Evolutionary conservation across 2,113 vertebrate species (phyloP).

Genomic region (Notiomystis cincta): DNA sequence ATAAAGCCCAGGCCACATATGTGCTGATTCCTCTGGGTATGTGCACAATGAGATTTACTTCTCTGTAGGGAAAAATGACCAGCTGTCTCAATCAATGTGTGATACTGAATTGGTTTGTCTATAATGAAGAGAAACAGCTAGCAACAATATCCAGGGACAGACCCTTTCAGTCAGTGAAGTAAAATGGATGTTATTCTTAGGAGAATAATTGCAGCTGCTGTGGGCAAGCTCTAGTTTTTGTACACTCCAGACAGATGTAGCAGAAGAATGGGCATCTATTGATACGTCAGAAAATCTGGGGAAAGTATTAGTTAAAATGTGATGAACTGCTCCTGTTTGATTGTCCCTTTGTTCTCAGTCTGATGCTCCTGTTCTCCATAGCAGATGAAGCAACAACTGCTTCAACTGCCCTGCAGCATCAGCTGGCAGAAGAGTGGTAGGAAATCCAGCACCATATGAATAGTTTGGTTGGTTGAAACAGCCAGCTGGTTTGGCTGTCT

Average conservation of each 20-base stretch:
- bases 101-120: background rate
- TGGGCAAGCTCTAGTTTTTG: background rate
- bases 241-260: background rate
- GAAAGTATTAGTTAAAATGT: background rate
- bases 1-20: background rate
- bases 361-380: background rate
- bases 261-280: background rate
- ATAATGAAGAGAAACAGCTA: background rate
- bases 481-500: background rate
- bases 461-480: background rate
- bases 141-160: background rate
- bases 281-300: background rate
- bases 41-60: background rate
- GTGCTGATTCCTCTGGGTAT: background rate
- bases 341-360: background rate
- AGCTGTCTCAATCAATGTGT: conserved; percentile 5
- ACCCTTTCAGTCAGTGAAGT: background rate
- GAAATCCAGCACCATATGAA: background rate
- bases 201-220: background rate
- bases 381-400: background rate
- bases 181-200: background rate
- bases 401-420: background rate
- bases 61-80: background rate
- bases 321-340: background rate
- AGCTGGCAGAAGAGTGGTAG: background rate